Evolutionary conservation across 1,140 invertebrate species (phyloP).

Genomic region (Papilio glaucus): DNA sequence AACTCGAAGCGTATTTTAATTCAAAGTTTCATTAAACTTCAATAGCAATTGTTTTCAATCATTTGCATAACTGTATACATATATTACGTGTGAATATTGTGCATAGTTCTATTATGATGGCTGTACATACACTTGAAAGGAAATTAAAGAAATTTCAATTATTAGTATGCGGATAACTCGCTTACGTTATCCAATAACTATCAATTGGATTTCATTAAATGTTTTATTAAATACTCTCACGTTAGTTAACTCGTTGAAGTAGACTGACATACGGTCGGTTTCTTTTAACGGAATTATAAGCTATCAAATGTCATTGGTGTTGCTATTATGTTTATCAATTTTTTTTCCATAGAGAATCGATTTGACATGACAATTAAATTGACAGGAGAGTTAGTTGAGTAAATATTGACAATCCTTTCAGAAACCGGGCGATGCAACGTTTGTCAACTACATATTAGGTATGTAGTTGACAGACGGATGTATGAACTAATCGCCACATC

Average conservation of each 20-base stretch:
- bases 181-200: slow-evolving; percentile 10
- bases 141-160: background rate
- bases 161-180: slow-evolving; percentile 9
- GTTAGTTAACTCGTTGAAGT: background rate
- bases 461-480: no score
- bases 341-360: no score
- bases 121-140: background rate
- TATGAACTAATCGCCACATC: no score
- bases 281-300: background rate
- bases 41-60: background rate
- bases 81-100: background rate
- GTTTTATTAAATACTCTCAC: background rate
- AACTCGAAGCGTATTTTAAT: no score
- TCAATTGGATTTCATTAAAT: background rate
- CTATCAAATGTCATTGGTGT: no score
- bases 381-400: no score
- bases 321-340: no score
- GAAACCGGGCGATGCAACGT: no score
- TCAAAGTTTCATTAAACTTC: background rate
- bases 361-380: no score
- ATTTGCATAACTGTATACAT: background rate
- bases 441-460: no score
- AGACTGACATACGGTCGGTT: background rate
- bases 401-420: no score
- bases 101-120: background rate